These are phyloP conservation scores for Ferrisia virgata DNA, from an alignment of 2,888 invertebrate species.

Conservation along the genomic window DNA sequence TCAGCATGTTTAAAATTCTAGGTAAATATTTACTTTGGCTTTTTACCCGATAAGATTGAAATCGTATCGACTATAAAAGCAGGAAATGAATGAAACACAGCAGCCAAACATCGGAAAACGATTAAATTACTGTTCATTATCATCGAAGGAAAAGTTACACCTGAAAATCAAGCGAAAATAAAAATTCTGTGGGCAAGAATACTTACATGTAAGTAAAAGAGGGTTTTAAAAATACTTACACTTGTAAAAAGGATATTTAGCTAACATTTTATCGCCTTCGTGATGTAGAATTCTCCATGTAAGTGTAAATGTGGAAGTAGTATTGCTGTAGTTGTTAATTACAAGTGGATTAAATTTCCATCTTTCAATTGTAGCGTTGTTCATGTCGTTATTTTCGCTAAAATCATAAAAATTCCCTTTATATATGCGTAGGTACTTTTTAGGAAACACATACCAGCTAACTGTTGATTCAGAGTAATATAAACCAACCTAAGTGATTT, in stretches of 20 bases:
- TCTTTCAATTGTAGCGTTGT: background rate
- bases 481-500: too few relatives aligned
- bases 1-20: too few relatives aligned
- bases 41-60: constrained; percentile 70
- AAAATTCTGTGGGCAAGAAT: background rate
- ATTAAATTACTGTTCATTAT: constrained; percentile 68
- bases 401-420: background rate
- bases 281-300: background rate
- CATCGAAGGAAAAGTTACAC: background rate
- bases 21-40: constrained; percentile 73
- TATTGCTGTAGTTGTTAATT: background rate
- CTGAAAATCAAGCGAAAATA: background rate
- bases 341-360: constrained; percentile 52
- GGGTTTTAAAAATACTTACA: background rate
- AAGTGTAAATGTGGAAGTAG: background rate
- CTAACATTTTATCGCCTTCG: background rate
- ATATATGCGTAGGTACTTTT: background rate
- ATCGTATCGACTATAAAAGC: constrained; percentile 77
- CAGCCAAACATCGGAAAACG: constrained; percentile 67
- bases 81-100: constrained; percentile 75
- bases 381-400: background rate
- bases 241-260: background rate
- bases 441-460: too few relatives aligned
- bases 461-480: too few relatives aligned
- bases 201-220: background rate